Percentiles rank a stretch among this genome's conserved stretches.
phyloP scores from a whole-genome alignment of 2,113 vertebrate genomes.

The Sinocyclocheilus rhinocerous region DNA sequence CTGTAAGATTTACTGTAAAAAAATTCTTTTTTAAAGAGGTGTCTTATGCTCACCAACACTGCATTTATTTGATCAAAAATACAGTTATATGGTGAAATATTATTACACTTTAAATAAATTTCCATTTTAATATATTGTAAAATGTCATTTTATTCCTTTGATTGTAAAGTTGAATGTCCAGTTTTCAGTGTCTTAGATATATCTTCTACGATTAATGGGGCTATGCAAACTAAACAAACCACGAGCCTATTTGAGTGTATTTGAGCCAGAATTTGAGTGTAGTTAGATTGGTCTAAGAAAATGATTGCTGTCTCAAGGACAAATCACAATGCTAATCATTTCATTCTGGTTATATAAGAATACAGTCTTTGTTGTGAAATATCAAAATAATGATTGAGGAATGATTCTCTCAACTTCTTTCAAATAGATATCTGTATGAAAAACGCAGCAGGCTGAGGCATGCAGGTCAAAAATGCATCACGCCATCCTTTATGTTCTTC shows the following conservation, averaged over 20 bases:
- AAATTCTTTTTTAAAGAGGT: background rate
- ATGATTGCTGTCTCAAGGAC: background rate
- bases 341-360: background rate
- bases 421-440: constrained; percentile 44
- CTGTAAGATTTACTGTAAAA: background rate
- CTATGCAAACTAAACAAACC: background rate
- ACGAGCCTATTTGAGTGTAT: background rate
- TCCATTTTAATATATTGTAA: background rate
- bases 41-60: background rate
- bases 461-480: constrained; percentile 63
- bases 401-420: background rate
- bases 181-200: too few relatives aligned
- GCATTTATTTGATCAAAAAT: background rate
- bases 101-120: background rate
- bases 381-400: background rate
- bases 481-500: constrained; percentile 52
- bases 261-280: too few relatives aligned
- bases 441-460: constrained; percentile 54
- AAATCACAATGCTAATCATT: background rate
- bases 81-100: background rate
- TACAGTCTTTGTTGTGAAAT: background rate
- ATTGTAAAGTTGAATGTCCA: background rate
- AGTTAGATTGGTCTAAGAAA: background rate
- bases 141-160: background rate
- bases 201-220: background rate